Base-by-base conservation (phyloP, 2,113 vertebrate species). In the Corythornis vintsioides region DNA sequence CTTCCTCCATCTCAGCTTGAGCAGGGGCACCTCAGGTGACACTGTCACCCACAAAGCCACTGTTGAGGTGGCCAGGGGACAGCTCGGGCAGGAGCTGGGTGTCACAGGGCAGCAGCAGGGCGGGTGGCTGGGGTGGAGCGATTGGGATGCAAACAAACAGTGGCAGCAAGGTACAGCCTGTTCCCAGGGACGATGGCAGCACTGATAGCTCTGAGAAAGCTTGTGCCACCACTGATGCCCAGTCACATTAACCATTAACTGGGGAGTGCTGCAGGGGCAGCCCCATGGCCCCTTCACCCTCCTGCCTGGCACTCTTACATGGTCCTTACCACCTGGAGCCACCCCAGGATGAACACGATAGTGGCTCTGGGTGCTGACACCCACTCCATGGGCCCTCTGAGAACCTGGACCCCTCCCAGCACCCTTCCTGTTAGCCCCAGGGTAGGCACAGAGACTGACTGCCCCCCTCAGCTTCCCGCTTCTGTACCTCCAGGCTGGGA, bases 231-330 rank as follows among this genome's bases (percentile, higher is more conserved):
- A 3, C 67, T 1, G 1, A 83, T 91, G 88, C 91, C 88, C 40
- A 26, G 86, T 21, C 67, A 21, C 85, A 94, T 96, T 95, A 96
- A 96, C 94, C 96, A 95, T 97, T 96, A 97, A 95, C 93, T 77
- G 67, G 28, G 25, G 52, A 79, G 47, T 1, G 0, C 53, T 40
- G 76, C n/a, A 4, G 38, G 61, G 71, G 8, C 77, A 78, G 29
- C 67, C 59, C 74, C 9, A 2, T 7, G 15, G 57, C 53, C 6
- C 65, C 65, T 35, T 63, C 61, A 26, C 29, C 28, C 48, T 73
- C 69, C 47, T 20, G 40, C 69, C 52, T 8, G 4, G 26, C 60
- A 77, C 65, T 45, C 69, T 24, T 4, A 29, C 45, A 77, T 83
- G 61, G 61, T 71, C 22, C 15, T 71, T 20, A 67, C 19, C 8